Evolutionary conservation across 2,888 invertebrate genomes (phyloP).

Genomic region (Caenorhabditis afra): DNA sequence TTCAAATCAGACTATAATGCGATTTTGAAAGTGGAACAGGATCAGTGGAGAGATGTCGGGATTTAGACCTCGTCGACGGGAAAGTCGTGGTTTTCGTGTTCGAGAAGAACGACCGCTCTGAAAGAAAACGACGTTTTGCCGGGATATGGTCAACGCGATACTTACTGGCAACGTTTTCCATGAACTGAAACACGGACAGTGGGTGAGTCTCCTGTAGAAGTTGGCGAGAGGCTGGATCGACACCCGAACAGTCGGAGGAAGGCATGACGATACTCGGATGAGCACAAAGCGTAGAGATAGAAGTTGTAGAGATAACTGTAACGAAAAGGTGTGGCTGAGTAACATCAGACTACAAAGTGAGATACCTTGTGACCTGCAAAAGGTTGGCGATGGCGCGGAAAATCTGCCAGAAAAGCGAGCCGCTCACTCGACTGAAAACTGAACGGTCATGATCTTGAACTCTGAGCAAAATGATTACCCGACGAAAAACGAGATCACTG

Average conservation of each 20-base stretch:
- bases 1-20: constrained; percentile 11
- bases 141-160: background rate
- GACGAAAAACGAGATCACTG: constrained; percentile 81
- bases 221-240: constrained; percentile 53
- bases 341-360: background rate
- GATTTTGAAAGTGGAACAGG: constrained; percentile 18
- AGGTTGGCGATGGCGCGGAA: constrained; percentile 83
- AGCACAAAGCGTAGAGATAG: constrained; percentile 77
- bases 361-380: constrained; percentile 82
- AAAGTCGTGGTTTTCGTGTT: constrained; percentile 12
- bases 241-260: constrained; percentile 71
- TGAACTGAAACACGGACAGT: constrained; percentile 69
- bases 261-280: constrained; percentile 76
- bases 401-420: constrained; percentile 80
- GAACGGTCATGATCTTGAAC: constrained; percentile 28
- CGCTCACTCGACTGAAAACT: constrained; percentile 43
- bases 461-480: constrained; percentile 63
- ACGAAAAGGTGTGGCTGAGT: background rate
- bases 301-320: constrained; percentile 82
- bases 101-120: constrained; percentile 51
- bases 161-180: constrained; percentile 56
- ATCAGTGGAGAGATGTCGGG: constrained; percentile 2
- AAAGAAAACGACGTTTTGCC: background rate
- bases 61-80: constrained; percentile 45
- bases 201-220: constrained; percentile 71